Evolutionary conservation across 2,113 vertebrate genomes (phyloP).

Genomic region (Oostethus manadensis): DNA sequence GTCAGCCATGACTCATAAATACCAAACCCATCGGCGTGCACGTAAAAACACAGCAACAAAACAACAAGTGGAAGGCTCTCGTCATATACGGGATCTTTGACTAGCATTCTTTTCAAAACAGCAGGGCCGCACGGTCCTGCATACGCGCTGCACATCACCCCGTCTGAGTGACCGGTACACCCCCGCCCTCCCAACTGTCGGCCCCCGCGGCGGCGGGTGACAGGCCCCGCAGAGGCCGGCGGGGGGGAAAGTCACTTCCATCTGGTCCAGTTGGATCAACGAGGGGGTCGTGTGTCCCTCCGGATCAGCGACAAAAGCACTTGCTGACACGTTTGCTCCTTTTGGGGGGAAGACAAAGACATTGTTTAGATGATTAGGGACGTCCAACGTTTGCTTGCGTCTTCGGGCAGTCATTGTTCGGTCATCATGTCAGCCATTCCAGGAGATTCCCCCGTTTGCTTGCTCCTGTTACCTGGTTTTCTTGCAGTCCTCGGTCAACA

Average conservation of each 20-base stretch:
- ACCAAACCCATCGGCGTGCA: slow-evolving; percentile 9
- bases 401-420: too few species aligned
- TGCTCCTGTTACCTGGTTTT: too few species aligned
- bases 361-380: too few species aligned
- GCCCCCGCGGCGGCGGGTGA: slow-evolving; percentile 54
- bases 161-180: slow-evolving; percentile 23
- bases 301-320: slow-evolving; percentile 47
- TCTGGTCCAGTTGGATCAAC: slow-evolving; percentile 68
- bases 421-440: too few species aligned
- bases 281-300: slow-evolving; percentile 58
- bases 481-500: too few species aligned
- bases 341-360: not conserved
- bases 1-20: slow-evolving; percentile 43
- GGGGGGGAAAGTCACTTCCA: slow-evolving; percentile 65
- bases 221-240: slow-evolving; percentile 43
- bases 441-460: too few species aligned
- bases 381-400: too few species aligned
- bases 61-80: not conserved
- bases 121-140: too few species aligned
- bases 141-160: too few species aligned
- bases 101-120: too few species aligned
- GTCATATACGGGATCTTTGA: too few species aligned
- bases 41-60: slow-evolving; percentile 7
- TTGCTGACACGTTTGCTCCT: not conserved
- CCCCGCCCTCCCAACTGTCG: slow-evolving; percentile 13